These are phyloP conservation scores for Sciurus niger DNA, from an alignment of 2,113 vertebrate species.

Conservation along the genomic window DNA sequence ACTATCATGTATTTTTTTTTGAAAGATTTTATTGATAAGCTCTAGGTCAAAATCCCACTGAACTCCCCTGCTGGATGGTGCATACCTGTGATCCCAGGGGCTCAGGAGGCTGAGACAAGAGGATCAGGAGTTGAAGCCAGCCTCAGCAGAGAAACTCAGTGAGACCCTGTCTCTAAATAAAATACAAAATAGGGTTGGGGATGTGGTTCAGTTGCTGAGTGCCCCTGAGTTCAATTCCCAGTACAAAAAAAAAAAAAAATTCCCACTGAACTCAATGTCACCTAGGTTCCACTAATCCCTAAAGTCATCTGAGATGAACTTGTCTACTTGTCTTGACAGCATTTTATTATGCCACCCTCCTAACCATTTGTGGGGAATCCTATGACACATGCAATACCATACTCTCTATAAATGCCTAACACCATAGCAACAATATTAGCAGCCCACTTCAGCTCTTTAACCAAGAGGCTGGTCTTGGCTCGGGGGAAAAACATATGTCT, in stretches of 20 bases:
- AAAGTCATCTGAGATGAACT: neutral
- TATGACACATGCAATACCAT: no score
- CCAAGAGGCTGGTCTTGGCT: neutral
- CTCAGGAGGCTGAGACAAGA: no score
- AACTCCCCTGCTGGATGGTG: neutral
- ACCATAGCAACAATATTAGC: rapidly evolving
- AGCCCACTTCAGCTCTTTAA: neutral
- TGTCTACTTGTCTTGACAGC: neutral
- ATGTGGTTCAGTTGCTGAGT: no score
- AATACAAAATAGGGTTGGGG: no score
- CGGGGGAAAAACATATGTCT: neutral
- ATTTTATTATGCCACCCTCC: neutral
- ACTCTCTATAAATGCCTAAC: neutral
- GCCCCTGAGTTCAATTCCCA: no score
- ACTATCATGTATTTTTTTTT: neutral
- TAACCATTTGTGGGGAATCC: neutral
- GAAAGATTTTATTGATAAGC: neutral
- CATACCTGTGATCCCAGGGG: no score
- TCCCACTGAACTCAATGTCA: neutral
- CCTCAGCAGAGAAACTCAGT: no score
- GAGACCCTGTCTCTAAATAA: no score
- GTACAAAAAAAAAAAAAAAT: no score
- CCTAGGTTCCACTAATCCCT: neutral
- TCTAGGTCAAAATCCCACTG: neutral
- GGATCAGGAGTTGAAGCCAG: no score